Evolutionary conservation across 2,888 invertebrate species (phyloP), one percentile per base, ranked within the genome.

Genomic region (Elegia similella): DNA sequence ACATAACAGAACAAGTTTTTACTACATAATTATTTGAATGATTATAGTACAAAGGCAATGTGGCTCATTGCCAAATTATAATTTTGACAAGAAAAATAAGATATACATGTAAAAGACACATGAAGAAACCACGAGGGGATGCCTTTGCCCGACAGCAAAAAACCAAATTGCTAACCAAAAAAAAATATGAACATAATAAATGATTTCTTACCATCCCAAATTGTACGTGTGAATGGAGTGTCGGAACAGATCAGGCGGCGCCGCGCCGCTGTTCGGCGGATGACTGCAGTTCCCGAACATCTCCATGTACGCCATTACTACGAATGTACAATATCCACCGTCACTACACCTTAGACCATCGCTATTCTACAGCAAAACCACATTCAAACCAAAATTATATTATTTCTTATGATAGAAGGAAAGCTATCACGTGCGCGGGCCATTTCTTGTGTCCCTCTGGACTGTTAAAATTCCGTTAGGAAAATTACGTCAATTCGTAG

Each of bases 301-400:
- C 92, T 98, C 97, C 98, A 98, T 98, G 86, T 98, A 98, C 64
- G 97, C 97, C 95, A 97, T 96, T 76, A 98, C 98, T 97, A 93
- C 68, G 93, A 66, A 80, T 69, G 62, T 60, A 60, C 17, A 56
- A 46, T 38, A 15, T 29, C 16, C 42, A 42, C 23, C 10, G 10
- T 53, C 23, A 42, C 2, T 13, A n/a, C 5, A 15, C 7, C n/a
- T 44, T 5, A 10, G 30, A 44, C 43, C 8, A 13, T 32, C 13
- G 8, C 7, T 1, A 13, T 44, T 44, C 55, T 38, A 29, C 38
- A 46, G 29, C 42, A n/a, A 52, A 59, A 46, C 29, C 47, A 55
- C 46, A 55, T 32, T 55, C 38, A 47, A 47, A 56, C 16, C 23
- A 44, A 34, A 16, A 2, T 52, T 1, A 6, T 23, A 2, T 23